Percentiles rank a stretch among this genome's conserved stretches.
phyloP scores from a whole-genome alignment of 2,113 vertebrate species.

The Strix uralensis region DNA sequence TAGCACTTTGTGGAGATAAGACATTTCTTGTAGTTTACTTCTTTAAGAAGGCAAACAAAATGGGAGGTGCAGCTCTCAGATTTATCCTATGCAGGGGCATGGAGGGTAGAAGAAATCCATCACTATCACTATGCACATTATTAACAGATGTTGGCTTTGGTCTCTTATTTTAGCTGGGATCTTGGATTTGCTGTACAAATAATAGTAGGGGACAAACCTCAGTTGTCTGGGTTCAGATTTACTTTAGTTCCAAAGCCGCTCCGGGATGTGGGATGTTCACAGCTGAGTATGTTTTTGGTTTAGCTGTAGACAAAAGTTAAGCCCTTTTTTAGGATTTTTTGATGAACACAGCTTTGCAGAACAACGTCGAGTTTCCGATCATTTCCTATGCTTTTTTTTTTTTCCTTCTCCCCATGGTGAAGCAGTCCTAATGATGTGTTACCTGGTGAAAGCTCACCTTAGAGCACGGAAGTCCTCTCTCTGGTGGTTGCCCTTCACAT shows the following conservation, averaged over 20 bases:
- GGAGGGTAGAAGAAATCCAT: background rate
- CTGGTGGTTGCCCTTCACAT: background rate
- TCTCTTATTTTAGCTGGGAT: background rate
- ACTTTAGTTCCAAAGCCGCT: background rate
- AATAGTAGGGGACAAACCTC: background rate
- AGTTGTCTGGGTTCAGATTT: background rate
- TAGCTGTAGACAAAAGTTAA: background rate
- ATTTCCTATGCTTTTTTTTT: background rate
- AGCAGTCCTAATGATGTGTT: background rate
- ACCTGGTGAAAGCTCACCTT: background rate
- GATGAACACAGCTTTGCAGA: background rate
- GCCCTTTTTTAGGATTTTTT: background rate
- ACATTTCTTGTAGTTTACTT: background rate
- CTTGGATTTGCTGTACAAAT: background rate
- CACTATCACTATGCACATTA: background rate
- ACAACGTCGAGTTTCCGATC: fast-evolving
- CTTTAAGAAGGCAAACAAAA: background rate
- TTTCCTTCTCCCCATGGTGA: fast-evolving
- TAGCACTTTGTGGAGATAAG: background rate
- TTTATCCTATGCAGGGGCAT: background rate
- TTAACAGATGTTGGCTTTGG: background rate
- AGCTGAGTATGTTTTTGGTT: background rate
- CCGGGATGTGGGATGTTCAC: background rate
- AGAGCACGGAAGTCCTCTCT: background rate
- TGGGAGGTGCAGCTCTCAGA: background rate